A percentile compares a stretch with the other conserved stretches of the same genome.
Conservation (phyloP, 2,113 vertebrate species). For the Illadopsis cleaveri region DNA sequence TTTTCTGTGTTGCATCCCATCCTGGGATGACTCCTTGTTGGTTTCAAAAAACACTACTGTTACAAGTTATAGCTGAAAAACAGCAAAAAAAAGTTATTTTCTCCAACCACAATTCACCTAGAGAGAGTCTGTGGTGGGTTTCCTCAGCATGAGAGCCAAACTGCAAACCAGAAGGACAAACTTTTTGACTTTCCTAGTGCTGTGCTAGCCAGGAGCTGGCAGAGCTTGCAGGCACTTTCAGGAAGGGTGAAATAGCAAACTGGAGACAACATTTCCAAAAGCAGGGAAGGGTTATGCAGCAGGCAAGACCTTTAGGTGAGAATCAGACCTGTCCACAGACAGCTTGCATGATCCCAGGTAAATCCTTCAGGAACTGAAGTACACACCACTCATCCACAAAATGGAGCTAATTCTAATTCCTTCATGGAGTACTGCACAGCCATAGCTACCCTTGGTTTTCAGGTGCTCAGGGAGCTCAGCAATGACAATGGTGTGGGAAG, state of each 20-base stretch:
- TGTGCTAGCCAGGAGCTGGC: not conserved
- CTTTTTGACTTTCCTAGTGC: not conserved
- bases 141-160: not conserved
- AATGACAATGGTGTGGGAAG: not conserved
- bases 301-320: not conserved
- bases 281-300: not conserved
- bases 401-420: slow-evolving; percentile 11
- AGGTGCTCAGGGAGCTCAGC: not conserved
- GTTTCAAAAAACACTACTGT: not conserved
- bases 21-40: not conserved
- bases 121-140: not conserved
- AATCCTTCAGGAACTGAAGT: not conserved
- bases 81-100: not conserved
- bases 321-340: not conserved
- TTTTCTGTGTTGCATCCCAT: not conserved
- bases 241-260: not conserved
- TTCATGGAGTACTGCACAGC: not conserved
- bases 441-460: not conserved
- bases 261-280: not conserved
- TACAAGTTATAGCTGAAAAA: not conserved
- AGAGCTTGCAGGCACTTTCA: not conserved
- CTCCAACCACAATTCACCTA: not conserved
- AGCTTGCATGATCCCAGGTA: not conserved
- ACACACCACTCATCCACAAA: not conserved
- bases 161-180: not conserved